Base-by-base conservation (phyloP, 2,888 invertebrate genomes). In the Parnassius smintheus region DNA sequence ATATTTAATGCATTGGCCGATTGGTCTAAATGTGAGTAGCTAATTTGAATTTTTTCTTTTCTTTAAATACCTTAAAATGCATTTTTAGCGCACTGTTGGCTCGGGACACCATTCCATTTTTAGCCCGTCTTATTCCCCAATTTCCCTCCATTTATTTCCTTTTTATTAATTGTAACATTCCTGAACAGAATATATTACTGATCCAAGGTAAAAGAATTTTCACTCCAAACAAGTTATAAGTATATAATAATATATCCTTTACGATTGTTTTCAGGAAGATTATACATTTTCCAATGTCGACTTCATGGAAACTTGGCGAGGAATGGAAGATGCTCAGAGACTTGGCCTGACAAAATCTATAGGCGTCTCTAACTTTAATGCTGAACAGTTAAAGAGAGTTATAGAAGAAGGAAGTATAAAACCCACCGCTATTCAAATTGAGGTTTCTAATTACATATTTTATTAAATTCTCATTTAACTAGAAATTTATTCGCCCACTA, bases 1-100 rank as follows among this genome's bases (percentile, higher is more conserved):
- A 2, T 97, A 95, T 74, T 90, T 97, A 10, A 95, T 97, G 77
- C 97, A 97, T 76, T 95, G 96, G 95, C 97, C 97, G 0, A 91
- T 96, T 50, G 95, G 93, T 3, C 93, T 95, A 58, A 90, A 89
- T 62, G 91, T 92, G 65, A 83, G 87, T 81, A 62, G 35, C 35
- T 35, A 7, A 35, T 35, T 35, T 35, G 35, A 35, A 7, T 3
- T 25, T 25, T 25, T 25, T 25, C 25, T 25, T 35, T 35, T 35
- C 35, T 35, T 7, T 35, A 35, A 35, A 4, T 35, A 35, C 35
- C 35, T 18, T 18, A 18, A 18, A 18, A 18, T 18, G 18, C 25
- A 25, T 3, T 4, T 7, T 0, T 2, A 25, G 25, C 25, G 25
- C 25, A 25, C 7, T 25, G 25, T 25, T 25, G 25, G 25, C 35